phyloP scores from a whole-genome alignment of 2,797 vertebrate genomes.

The Prunella strophiata region DNA sequence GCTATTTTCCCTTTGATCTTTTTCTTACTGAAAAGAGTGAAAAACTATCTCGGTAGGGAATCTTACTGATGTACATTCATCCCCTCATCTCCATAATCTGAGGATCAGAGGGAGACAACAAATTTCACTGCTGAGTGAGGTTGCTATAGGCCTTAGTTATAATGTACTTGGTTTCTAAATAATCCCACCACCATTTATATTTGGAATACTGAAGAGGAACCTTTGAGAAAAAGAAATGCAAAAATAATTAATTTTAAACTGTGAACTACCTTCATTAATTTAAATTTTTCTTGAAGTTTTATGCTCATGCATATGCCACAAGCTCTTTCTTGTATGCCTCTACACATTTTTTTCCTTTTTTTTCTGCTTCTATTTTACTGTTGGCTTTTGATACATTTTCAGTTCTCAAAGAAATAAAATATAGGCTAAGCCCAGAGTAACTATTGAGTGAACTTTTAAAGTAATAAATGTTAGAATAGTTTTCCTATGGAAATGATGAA shows the following conservation, averaged over 20 bases:
- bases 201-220: conserved; percentile 47
- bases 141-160: conserved; percentile 73
- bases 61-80: conserved; percentile 80
- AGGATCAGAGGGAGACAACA: conserved; percentile 82
- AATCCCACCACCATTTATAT: conserved; percentile 59
- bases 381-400: neutral
- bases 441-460: neutral
- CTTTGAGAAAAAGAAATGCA: conserved; percentile 51
- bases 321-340: neutral
- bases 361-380: neutral
- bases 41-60: conserved; percentile 85
- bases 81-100: conserved; percentile 84
- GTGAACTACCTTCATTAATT: conserved; percentile 49
- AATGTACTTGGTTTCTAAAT: conserved; percentile 61
- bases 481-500: neutral
- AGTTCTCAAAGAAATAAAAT: conserved; percentile 5
- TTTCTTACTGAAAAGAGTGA: conserved; percentile 82
- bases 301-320: conserved; percentile 45
- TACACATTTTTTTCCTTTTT: neutral
- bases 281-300: conserved; percentile 54
- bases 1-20: conserved; percentile 83
- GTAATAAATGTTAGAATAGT: neutral
- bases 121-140: conserved; percentile 76
- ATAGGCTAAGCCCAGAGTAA: neutral
- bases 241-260: conserved; percentile 58